Conservation (phyloP, 1,140 invertebrate genomes). For the Euschistus heros region DNA sequence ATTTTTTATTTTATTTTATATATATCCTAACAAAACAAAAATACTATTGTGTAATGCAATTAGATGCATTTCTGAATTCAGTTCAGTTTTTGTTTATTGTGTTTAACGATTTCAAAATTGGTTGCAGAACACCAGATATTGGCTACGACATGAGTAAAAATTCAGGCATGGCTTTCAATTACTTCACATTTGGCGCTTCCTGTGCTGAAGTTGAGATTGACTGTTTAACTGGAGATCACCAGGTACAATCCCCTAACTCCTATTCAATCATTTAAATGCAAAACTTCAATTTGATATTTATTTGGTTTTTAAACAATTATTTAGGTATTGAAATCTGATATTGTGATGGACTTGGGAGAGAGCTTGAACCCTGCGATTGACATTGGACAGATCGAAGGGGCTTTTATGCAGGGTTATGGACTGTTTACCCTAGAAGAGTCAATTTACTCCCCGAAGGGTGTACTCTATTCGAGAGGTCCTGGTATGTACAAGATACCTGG, state of each 20-base stretch:
- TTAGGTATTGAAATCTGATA: conserved; percentile 73
- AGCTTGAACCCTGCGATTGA: conserved; percentile 93
- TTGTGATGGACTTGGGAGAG: conserved; percentile 89
- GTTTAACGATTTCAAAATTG: not conserved
- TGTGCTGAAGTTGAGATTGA: conserved; percentile 78
- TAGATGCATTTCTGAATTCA: no score
- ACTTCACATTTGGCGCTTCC: conserved; percentile 70
- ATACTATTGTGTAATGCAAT: no score
- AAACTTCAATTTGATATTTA: conserved; percentile 32
- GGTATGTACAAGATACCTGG: conserved; percentile 89
- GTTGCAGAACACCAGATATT: conserved; percentile 55
- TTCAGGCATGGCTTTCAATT: conserved; percentile 60
- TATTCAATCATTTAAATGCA: not conserved
- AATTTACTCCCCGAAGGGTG: conserved; percentile 71
- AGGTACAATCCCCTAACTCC: conserved; percentile 37
- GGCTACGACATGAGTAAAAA: conserved; percentile 64
- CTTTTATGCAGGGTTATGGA: conserved; percentile 86
- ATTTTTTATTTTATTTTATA: no score
- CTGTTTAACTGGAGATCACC: conserved; percentile 78
- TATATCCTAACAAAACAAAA: no score
- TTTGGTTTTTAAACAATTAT: not conserved
- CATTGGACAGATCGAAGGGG: conserved; percentile 92
- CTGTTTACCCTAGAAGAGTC: conserved; percentile 84
- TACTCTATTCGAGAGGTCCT: conserved; percentile 72
- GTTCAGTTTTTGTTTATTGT: conserved; percentile 42